These are phyloP conservation scores for Pelagia noctiluca DNA, from an alignment of 30 jellyfish, hydroid and myxozoan genomes.

Conservation along the genomic window DNA sequence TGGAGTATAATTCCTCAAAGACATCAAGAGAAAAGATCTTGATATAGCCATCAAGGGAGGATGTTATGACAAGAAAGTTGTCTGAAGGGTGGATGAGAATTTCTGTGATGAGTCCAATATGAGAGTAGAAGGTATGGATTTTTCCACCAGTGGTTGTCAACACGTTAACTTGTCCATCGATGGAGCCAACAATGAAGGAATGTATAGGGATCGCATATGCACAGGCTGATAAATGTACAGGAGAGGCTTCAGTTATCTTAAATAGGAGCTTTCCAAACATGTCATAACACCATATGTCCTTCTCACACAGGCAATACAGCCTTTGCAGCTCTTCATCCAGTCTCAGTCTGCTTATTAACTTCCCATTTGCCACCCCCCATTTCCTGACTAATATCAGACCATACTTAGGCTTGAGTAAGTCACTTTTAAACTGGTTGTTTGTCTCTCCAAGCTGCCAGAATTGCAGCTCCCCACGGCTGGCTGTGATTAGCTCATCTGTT, in stretches of 20 bases:
- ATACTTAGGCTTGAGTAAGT: slow-evolving; percentile 13
- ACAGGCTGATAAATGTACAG: slow-evolving; percentile 79
- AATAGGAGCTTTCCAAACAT: slow-evolving; percentile 62
- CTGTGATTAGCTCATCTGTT: slow-evolving; percentile 70
- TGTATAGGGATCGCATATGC: slow-evolving; percentile 56
- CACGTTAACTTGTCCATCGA: slow-evolving; percentile 76
- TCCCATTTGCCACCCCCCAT: slow-evolving; percentile 40
- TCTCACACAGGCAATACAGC: slow-evolving; percentile 71
- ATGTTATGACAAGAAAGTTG: slow-evolving; percentile 54
- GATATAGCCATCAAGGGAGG: slow-evolving; percentile 85
- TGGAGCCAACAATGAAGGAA: slow-evolving; percentile 68
- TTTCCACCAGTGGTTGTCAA: slow-evolving; percentile 71
- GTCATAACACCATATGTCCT: slow-evolving; percentile 74
- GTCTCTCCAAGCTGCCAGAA: slow-evolving; percentile 75
- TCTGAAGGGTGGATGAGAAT: slow-evolving; percentile 82
- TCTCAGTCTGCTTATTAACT: slow-evolving; percentile 47
- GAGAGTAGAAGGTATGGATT: slow-evolving; percentile 65
- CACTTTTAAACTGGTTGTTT: slow-evolving; percentile 30
- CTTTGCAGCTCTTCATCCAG: slow-evolving; percentile 73
- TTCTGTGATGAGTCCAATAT: slow-evolving; percentile 63
- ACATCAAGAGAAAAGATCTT: slow-evolving; percentile 73
- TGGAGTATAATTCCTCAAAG: slow-evolving; percentile 77
- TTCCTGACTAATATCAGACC: slow-evolving; percentile 54
- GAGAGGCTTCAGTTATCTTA: slow-evolving; percentile 24
- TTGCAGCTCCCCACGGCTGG: slow-evolving; percentile 63